Conservation (phyloP, 1,140 invertebrate genomes). For the Zelostemma sp. region DNA sequence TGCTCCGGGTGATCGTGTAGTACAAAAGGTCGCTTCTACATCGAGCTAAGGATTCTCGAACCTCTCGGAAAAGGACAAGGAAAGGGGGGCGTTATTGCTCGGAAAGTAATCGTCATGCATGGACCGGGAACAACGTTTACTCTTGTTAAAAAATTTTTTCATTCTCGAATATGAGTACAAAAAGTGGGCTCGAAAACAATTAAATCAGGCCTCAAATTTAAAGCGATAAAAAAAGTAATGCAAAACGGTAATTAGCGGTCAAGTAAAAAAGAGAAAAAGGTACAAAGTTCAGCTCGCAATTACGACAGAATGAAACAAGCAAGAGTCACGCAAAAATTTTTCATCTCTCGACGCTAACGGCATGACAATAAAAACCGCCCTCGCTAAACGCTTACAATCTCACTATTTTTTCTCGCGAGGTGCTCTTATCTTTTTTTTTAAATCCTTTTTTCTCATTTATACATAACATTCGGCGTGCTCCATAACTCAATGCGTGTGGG, state of each 20-base stretch:
- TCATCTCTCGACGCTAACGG: constrained; percentile 48
- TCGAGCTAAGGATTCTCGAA: constrained; percentile 5
- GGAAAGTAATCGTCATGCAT: constrained; percentile 37
- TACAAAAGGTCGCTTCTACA: constrained; percentile 44
- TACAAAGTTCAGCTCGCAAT: constrained; percentile 7
- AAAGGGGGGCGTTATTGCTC: constrained; percentile 37
- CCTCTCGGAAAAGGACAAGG: constrained; percentile 5
- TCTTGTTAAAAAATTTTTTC: no score
- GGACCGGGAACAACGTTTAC: constrained; percentile 8
- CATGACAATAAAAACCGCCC: constrained; percentile 51
- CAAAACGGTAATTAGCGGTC: no score
- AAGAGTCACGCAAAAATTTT: constrained; percentile 38
- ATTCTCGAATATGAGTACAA: no score
- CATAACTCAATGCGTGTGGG: constrained; percentile 55
- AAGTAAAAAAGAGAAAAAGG: constrained; percentile 4
- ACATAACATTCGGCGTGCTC: constrained; percentile 55
- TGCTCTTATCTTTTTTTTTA: constrained; percentile 32
- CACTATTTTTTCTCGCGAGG: constrained; percentile 53
- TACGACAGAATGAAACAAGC: constrained; percentile 32
- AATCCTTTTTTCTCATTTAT: constrained; percentile 34
- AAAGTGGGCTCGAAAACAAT: no score
- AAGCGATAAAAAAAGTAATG: not conserved
- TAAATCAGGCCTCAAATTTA: constrained; percentile 13
- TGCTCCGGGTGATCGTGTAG: constrained; percentile 42
- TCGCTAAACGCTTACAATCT: constrained; percentile 65